Evolutionary conservation across 1,140 invertebrate species (phyloP), one percentile per base, ranked within the genome.

Genomic region (Thrips palmi): DNA sequence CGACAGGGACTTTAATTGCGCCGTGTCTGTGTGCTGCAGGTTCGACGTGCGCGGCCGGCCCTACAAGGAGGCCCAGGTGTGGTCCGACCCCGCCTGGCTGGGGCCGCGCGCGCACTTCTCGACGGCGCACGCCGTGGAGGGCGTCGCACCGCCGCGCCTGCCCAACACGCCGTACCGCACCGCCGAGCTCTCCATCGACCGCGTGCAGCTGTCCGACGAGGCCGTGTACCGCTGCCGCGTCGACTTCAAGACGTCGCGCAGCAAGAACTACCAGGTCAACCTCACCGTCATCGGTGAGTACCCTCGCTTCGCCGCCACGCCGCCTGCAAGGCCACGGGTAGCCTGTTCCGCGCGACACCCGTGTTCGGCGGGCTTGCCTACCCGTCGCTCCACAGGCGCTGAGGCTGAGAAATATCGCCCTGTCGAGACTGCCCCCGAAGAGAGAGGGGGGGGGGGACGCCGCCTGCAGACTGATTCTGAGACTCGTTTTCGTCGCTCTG

Each of bases 271-370:
- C 47, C 74, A 74, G 47, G 70, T 85, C 45, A 70, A 77, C 43
- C 68, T 87, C 39, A 74, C 72, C 45, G 73, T 87, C 48, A 77
- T 86, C 47, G 77, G 83, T 86, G 56, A 73, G 77, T 73, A n/a
- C n/a, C n/a, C n/a, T n/a, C n/a, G n/a, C n/a, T n/a, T n/a, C n/a
- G n/a, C n/a, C n/a, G n/a, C n/a, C n/a, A n/a, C n/a, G n/a, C n/a
- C n/a, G n/a, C n/a, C n/a, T n/a, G n/a, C n/a, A n/a, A n/a, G n/a
- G n/a, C n/a, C n/a, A n/a, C n/a, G n/a, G n/a, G n/a, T n/a, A n/a
- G n/a, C n/a, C n/a, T n/a, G n/a, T n/a, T n/a, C n/a, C n/a, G n/a
- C n/a, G n/a, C n/a, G n/a, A n/a, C n/a, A n/a, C n/a, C n/a, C n/a
- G n/a, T n/a, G n/a, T n/a, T n/a, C n/a, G n/a, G n/a, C n/a, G n/a